Evolutionary conservation across 2,888 invertebrate species (phyloP).

Genomic region (Oligia strigilis): DNA sequence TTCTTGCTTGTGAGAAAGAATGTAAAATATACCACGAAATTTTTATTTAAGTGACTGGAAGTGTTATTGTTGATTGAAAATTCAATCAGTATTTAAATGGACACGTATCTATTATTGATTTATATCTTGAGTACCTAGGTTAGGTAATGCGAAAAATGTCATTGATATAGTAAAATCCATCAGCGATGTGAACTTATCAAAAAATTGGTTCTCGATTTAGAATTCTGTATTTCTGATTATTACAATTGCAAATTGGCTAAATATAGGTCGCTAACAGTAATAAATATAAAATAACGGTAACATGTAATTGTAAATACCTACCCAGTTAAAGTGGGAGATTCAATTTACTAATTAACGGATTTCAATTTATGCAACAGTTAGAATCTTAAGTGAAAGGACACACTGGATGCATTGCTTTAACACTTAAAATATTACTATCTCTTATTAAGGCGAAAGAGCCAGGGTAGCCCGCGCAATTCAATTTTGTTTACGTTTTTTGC

Average conservation of each 20-base stretch:
- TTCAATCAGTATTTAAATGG: background rate
- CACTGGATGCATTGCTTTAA: slow-evolving; percentile 32
- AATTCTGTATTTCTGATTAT: background rate
- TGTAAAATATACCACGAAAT: background rate
- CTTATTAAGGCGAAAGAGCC: background rate
- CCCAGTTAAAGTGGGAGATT: slow-evolving; percentile 34
- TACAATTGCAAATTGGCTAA: background rate
- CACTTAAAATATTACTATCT: background rate
- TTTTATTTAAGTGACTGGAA: background rate
- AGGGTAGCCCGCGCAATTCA: too few species aligned
- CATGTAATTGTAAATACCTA: slow-evolving; percentile 31
- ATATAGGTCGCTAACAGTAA: slow-evolving; percentile 16
- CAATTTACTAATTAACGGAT: slow-evolving; percentile 62
- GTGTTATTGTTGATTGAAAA: background rate
- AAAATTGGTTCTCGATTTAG: background rate
- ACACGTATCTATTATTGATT: background rate
- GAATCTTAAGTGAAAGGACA: slow-evolving; percentile 18
- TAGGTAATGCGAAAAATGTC: background rate
- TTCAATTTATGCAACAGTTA: slow-evolving; percentile 58
- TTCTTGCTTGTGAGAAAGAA: slow-evolving; percentile 1
- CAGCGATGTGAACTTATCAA: background rate
- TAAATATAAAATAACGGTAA: slow-evolving; percentile 43
- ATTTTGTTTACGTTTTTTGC: too few species aligned
- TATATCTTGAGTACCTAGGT: background rate
- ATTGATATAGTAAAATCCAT: background rate